Evolutionary conservation across 2,888 invertebrate species (phyloP).

Genomic region (Cerceris ruficornis): DNA sequence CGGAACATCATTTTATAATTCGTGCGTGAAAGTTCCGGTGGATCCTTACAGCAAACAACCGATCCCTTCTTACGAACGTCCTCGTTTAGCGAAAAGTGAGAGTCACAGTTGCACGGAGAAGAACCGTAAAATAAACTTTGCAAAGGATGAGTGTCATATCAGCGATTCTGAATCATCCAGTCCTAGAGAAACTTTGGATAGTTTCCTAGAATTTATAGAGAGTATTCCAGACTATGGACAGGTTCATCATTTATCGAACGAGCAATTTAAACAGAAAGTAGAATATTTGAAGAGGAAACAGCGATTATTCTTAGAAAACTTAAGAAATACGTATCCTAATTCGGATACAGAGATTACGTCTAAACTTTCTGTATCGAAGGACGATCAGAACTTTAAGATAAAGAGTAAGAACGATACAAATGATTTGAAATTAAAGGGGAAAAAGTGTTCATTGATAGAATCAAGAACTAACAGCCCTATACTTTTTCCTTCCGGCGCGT

Average conservation of each 20-base stretch:
- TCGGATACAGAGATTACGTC: constrained; percentile 32
- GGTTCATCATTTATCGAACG: constrained; percentile 88
- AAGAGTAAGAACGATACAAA: constrained; percentile 40
- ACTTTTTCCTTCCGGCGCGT: constrained; percentile 70
- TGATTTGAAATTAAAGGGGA: constrained; percentile 74
- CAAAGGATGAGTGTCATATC: constrained; percentile 25
- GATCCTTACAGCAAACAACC: constrained; percentile 89
- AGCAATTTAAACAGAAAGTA: constrained; percentile 89
- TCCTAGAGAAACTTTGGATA: constrained; percentile 82
- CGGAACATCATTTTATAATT: constrained; percentile 87
- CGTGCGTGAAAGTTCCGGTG: constrained; percentile 88
- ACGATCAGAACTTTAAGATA: constrained; percentile 12
- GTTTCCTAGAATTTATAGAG: constrained; percentile 88
- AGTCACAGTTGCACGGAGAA: constrained; percentile 67
- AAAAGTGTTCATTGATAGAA: constrained; percentile 75
- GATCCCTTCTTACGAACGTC: constrained; percentile 87
- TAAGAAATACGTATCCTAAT: constrained; percentile 77
- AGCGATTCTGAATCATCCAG: constrained; percentile 48
- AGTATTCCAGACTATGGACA: constrained; percentile 92
- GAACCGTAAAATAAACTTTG: constrained; percentile 78
- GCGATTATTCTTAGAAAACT: constrained; percentile 79
- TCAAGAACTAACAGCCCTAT: constrained; percentile 73
- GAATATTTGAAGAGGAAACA: constrained; percentile 87
- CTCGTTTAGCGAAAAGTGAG: constrained; percentile 54
- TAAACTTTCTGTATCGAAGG: constrained; percentile 30